Conservation (phyloP, 2,888 invertebrate genomes). For the Leptopilina syphax region DNA sequence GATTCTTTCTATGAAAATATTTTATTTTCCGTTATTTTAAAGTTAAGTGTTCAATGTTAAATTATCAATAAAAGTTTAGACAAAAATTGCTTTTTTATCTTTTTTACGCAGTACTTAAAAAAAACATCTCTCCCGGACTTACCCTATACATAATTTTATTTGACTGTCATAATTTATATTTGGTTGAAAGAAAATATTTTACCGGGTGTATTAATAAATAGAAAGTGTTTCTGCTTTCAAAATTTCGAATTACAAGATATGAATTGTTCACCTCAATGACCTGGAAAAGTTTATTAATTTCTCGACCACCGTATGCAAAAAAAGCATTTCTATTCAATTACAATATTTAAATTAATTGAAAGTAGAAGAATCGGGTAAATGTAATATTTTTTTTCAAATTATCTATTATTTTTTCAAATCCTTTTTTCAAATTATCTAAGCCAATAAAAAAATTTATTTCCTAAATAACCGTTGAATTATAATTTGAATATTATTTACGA, state of each 20-base stretch:
- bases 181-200: not conserved
- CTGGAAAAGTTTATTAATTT: constrained; percentile 21
- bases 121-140: too few relatives aligned
- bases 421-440: not conserved
- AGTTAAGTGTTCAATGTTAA: too few relatives aligned
- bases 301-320: not conserved
- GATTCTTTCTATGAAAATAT: too few relatives aligned
- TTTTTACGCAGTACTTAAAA: too few relatives aligned
- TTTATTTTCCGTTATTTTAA: too few relatives aligned
- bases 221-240: constrained; percentile 3
- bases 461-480: too few relatives aligned
- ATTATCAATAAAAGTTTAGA: too few relatives aligned
- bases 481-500: too few relatives aligned
- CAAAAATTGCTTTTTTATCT: too few relatives aligned
- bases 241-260: constrained; percentile 21
- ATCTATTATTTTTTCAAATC: not conserved
- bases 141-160: too few relatives aligned
- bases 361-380: not conserved
- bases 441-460: too few relatives aligned
- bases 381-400: not conserved
- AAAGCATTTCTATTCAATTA: not conserved
- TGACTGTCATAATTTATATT: not conserved
- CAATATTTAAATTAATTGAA: not conserved
- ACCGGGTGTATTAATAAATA: not conserved
- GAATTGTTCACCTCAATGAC: constrained; percentile 23